Base-by-base conservation (phyloP, 2,797 vertebrate genomes). In the Phrynocephalus forsythii region DNA sequence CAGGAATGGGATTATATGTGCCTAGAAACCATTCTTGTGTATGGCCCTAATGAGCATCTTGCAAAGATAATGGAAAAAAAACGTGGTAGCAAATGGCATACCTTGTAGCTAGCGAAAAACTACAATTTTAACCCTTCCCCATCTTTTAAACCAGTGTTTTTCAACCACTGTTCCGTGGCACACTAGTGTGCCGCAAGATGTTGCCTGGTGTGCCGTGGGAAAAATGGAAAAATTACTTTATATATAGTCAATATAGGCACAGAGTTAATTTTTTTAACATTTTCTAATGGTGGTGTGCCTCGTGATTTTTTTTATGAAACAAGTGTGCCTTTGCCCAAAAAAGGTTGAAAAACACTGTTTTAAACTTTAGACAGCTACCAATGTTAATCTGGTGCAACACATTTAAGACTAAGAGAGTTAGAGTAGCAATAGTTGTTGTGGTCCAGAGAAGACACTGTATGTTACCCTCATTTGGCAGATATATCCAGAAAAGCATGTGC, bases 61-160 rank as follows among this genome's bases (percentile, higher is more conserved):
- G 86, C 67, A 83, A 83, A 72, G 63, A 79, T 87, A 87, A 87
- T 71, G 5, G 13, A 63, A 67, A 71, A 87, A 87, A 78, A 44
- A 44, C 81, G 71, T 87, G 81, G 33, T 79, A 67, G 28, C 50
- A 48, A 28, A 44, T 24, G 60, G 71, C 66, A 78, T 75, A 87
- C 50, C 48, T 78, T 87, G 78, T 67, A 71, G 67, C 28, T 38
- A 60, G 79, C 48, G 66, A 83, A 60, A 48, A 48, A 68, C 66
- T 24, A 16, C 48, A 56, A 52, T 30, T 63, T 30, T 18, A 3
- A 5, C 5, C 9, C 13, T 18, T 11, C 30, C 52, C 52, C 52
- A 13, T 10, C 52, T 26, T 71, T 63, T 30, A 26, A n/a, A 83
- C 48, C n/a, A n/a, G n/a, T n/a, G n/a, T n/a, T n/a, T n/a, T n/a